These are phyloP conservation scores for Frankliniella fusca DNA, from an alignment of 2,888 invertebrate genomes.

Conservation along the genomic window DNA sequence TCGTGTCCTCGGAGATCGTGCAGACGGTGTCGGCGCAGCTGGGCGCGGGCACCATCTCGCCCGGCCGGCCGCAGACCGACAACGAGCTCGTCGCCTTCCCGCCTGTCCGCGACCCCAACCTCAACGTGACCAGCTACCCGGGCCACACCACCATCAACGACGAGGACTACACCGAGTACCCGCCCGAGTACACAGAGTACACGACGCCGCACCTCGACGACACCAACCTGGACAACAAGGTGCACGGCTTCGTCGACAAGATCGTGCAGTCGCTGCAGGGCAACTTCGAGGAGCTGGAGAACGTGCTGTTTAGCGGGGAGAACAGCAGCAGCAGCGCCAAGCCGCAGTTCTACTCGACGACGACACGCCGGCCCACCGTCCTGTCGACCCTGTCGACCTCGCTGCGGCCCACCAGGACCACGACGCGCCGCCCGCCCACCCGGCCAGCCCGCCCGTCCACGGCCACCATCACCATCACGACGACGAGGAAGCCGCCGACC, in stretches of 20 bases:
- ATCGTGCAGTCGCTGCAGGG: constrained; percentile 78
- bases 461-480: constrained; percentile 45
- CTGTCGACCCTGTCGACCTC: background rate
- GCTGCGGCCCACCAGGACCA: background rate
- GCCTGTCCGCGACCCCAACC: constrained; percentile 77
- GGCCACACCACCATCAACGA: constrained; percentile 49
- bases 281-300: constrained; percentile 74
- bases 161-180: constrained; percentile 47
- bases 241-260: constrained; percentile 76
- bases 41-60: constrained; percentile 5
- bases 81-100: constrained; percentile 74
- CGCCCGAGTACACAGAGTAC: constrained; percentile 58
- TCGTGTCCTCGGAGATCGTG: constrained; percentile 8
- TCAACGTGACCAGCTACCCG: constrained; percentile 58
- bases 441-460: constrained; percentile 38
- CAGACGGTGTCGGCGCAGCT: constrained; percentile 20
- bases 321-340: constrained; percentile 7
- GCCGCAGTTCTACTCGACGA: constrained; percentile 27
- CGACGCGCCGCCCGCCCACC: constrained; percentile 8
- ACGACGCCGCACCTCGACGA: constrained; percentile 78
- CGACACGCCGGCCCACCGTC: constrained; percentile 23
- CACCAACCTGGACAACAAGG: constrained; percentile 69
- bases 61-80: constrained; percentile 45
- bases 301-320: constrained; percentile 61
- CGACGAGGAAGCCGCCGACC: constrained; percentile 40